Conservation (phyloP, 64 coral and sea anemone species). For the Montipora cactus region DNA sequence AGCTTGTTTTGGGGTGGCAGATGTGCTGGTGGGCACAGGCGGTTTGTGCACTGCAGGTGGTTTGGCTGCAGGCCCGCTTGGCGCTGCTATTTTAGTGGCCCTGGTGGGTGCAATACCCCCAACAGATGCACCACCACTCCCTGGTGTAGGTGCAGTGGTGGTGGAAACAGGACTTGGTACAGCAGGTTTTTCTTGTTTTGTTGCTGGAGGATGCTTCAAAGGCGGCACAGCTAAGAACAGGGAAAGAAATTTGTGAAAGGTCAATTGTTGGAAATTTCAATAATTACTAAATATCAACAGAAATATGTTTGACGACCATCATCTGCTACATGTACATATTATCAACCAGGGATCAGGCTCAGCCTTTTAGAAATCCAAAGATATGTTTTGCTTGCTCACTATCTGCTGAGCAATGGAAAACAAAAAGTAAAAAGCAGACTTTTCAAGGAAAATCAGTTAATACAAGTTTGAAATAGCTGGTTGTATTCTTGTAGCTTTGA, state of each 20-base stretch:
- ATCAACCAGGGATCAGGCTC: too few relatives aligned
- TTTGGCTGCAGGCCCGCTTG: slow-evolving; percentile 11
- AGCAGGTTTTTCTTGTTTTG: slow-evolving; percentile 46
- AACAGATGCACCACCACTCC: not conserved
- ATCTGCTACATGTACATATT: too few relatives aligned
- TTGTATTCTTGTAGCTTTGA: too few relatives aligned
- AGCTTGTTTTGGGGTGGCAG: slow-evolving; percentile 16
- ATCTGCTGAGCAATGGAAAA: too few relatives aligned
- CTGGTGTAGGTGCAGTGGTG: slow-evolving; percentile 17
- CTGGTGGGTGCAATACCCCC: slow-evolving; percentile 28
- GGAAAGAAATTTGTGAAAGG: slow-evolving; percentile 10
- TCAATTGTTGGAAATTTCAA: not conserved
- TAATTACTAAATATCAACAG: too few relatives aligned
- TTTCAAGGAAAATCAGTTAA: too few relatives aligned
- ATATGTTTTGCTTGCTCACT: too few relatives aligned
- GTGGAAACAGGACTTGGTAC: slow-evolving; percentile 3
- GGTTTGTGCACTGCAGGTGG: slow-evolving; percentile 2
- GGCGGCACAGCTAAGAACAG: slow-evolving; percentile 4
- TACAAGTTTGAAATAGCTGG: too few relatives aligned
- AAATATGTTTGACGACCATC: not conserved
- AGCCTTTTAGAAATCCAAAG: too few relatives aligned
- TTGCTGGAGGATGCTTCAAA: slow-evolving; percentile 13
- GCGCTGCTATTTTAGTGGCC: slow-evolving; percentile 12
- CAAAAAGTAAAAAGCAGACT: too few relatives aligned
- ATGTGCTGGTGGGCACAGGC: slow-evolving; percentile 35